A percentile compares a stretch with the other conserved stretches of the same genome.
phyloP scores from a whole-genome alignment of 1,140 invertebrate species.

The Uloborus diversus region DNA sequence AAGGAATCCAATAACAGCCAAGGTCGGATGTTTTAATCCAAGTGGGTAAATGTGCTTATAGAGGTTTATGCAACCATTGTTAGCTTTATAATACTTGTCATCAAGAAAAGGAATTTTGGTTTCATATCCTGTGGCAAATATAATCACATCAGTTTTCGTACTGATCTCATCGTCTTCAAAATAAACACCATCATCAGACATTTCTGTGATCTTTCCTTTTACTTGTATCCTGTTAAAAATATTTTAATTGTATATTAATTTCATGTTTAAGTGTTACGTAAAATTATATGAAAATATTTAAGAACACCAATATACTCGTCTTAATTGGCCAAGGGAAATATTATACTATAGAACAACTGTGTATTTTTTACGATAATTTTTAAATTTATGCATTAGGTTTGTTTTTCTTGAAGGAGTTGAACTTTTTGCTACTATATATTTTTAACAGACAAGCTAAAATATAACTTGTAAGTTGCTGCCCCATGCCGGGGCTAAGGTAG shows the following conservation, averaged over 20 bases:
- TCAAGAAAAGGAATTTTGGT: constrained; percentile 55
- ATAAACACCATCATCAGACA: constrained; percentile 61
- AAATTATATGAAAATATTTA: too few relatives aligned
- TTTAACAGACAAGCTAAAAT: too few relatives aligned
- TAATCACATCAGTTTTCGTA: constrained; percentile 51
- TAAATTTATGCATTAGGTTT: too few relatives aligned
- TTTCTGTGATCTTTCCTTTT: constrained; percentile 62
- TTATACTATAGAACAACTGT: too few relatives aligned
- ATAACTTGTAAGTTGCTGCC: too few relatives aligned
- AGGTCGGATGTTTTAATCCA: constrained; percentile 53
- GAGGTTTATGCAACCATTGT: background rate
- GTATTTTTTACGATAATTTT: too few relatives aligned
- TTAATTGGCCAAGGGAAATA: too few relatives aligned
- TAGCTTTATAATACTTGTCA: background rate
- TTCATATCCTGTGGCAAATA: constrained; percentile 58
- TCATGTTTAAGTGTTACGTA: too few relatives aligned
- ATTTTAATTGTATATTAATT: background rate
- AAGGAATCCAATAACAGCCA: constrained; percentile 53
- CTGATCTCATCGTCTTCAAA: constrained; percentile 59
- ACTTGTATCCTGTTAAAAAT: constrained; percentile 63
- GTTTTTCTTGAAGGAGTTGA: too few relatives aligned
- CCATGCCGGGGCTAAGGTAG: too few relatives aligned
- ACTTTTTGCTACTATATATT: too few relatives aligned
- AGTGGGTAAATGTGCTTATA: constrained; percentile 49
- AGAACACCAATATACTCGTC: too few relatives aligned